These are phyloP conservation scores for Pseudopipra pipra DNA, from an alignment of 2,113 vertebrate species.

Conservation along the genomic window DNA sequence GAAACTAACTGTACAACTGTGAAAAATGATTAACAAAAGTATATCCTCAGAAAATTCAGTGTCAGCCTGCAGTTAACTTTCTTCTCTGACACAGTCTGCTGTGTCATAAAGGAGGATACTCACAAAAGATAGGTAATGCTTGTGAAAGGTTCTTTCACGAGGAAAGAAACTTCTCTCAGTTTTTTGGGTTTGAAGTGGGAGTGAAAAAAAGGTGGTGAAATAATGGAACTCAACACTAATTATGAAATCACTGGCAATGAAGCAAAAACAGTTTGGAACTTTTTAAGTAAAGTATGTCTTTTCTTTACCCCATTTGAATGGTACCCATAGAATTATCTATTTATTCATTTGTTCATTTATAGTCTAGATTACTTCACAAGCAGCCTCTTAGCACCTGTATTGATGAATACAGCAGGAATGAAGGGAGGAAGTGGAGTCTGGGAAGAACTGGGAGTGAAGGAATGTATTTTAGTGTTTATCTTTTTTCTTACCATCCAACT, in stretches of 20 bases:
- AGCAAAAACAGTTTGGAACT: neutral
- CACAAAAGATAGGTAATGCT: neutral
- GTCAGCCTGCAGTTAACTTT: neutral
- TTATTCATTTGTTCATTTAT: neutral
- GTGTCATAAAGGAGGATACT: neutral
- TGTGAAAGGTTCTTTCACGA: neutral
- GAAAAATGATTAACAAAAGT: neutral
- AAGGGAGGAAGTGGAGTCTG: neutral
- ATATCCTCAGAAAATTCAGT: neutral
- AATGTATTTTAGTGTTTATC: neutral
- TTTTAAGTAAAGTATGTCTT: neutral
- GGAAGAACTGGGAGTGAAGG: accelerated
- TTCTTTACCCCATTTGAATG: neutral
- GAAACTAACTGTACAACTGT: neutral
- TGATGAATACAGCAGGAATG: neutral
- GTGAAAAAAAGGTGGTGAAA: neutral
- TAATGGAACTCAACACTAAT: neutral
- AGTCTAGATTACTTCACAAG: neutral
- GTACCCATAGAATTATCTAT: neutral
- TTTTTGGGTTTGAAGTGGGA: neutral
- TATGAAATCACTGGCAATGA: neutral
- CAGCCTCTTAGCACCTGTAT: neutral
- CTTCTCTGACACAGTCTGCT: neutral
- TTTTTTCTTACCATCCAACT: neutral
- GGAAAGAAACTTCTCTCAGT: neutral